Evolutionary conservation across 2,797 vertebrate genomes (phyloP).

Genomic region (Lophius americanus): DNA sequence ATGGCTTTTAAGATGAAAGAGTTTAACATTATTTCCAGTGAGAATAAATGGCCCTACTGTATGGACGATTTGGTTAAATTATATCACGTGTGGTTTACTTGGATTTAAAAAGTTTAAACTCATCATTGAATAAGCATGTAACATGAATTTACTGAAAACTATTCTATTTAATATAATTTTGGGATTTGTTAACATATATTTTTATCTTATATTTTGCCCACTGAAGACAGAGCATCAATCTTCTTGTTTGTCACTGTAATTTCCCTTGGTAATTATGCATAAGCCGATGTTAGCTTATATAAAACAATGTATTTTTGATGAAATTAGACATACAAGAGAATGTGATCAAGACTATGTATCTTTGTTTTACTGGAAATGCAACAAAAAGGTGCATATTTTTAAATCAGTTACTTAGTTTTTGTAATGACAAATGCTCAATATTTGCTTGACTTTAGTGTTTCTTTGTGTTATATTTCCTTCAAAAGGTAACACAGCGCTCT

Average conservation of each 20-base stretch:
- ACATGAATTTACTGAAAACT: no score
- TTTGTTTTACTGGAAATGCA: constrained; percentile 6
- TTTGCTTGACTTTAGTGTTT: constrained; percentile 5
- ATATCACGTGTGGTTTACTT: background rate
- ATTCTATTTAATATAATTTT: no score
- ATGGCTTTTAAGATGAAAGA: background rate
- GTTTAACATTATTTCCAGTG: background rate
- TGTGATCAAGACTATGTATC: constrained; percentile 11
- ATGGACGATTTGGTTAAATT: background rate
- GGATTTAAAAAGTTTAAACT: background rate
- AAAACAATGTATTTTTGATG: constrained; percentile 7
- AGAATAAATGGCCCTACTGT: background rate
- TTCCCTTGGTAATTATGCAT: no score
- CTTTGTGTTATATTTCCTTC: constrained; percentile 38
- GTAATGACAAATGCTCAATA: constrained; percentile 17
- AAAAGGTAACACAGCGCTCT: constrained; percentile 19
- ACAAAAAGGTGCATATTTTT: constrained; percentile 6
- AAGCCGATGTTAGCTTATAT: no score
- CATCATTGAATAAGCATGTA: no score
- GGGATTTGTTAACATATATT: no score
- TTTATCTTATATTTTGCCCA: no score
- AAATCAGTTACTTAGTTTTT: background rate
- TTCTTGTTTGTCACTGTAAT: no score
- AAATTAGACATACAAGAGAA: constrained; percentile 21
- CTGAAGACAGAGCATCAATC: no score